Percentiles rank a stretch among this genome's conserved stretches.
These are phyloP conservation scores for Eulemur mongoz DNA, from an alignment of 2,797 vertebrate genomes.

Conservation along the genomic window DNA sequence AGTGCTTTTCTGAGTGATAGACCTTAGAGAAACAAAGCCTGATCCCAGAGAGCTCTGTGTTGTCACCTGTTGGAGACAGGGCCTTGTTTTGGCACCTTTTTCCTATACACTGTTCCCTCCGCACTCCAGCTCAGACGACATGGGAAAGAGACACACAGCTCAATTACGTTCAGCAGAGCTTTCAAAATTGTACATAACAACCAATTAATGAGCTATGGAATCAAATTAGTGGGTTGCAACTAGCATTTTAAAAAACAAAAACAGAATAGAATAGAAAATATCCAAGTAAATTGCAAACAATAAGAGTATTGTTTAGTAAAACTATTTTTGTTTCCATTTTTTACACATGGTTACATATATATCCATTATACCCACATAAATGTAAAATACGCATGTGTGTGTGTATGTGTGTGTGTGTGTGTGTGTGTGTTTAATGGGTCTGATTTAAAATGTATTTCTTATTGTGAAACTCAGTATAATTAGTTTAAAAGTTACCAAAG, in stretches of 20 bases:
- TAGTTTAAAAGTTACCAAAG: not conserved
- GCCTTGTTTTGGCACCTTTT: too few species aligned
- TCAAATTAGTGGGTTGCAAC: not conserved
- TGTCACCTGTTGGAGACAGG: not conserved
- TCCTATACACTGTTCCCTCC: not conserved
- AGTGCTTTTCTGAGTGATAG: not conserved
- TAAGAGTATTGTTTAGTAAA: not conserved
- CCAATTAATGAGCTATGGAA: not conserved
- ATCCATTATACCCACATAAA: not conserved
- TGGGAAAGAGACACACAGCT: not conserved
- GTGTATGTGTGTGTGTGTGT: not conserved
- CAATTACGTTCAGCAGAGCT: not conserved
- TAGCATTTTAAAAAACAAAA: not conserved
- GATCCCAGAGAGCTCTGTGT: not conserved
- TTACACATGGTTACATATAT: not conserved
- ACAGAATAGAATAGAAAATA: not conserved
- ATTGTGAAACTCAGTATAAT: not conserved
- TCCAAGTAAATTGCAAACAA: not conserved
- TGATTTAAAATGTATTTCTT: conserved; percentile 18
- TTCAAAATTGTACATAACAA: not conserved
- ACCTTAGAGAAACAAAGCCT: not conserved
- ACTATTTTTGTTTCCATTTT: not conserved
- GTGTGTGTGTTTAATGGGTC: not conserved
- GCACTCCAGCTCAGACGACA: not conserved
- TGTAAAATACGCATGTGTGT: not conserved